Evolutionary conservation across 2,113 vertebrate species (phyloP).

Genomic region (Canis aureus): DNA sequence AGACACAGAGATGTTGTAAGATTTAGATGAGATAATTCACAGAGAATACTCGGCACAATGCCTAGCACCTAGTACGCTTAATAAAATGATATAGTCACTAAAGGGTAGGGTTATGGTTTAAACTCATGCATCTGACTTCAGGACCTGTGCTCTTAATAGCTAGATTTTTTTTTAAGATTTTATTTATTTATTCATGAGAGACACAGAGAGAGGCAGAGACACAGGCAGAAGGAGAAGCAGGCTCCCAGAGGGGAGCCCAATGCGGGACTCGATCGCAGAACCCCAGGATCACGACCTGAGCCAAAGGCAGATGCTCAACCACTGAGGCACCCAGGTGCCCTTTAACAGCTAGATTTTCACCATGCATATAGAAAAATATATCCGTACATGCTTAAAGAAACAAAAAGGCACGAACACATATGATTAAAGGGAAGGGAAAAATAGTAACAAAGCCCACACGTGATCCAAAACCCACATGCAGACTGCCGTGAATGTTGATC

Average conservation of each 20-base stretch:
- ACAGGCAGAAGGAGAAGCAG: too few relatives aligned
- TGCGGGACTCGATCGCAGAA: too few relatives aligned
- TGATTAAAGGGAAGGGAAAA: neutral
- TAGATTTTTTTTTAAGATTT: too few relatives aligned
- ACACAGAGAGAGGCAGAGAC: too few relatives aligned
- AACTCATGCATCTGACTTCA: neutral
- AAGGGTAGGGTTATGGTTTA: neutral
- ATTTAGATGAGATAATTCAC: neutral
- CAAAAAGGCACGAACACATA: neutral
- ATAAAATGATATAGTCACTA: neutral
- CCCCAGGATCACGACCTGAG: too few relatives aligned
- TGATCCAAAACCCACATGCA: neutral
- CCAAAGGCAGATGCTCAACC: too few relatives aligned
- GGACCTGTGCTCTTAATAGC: too few relatives aligned
- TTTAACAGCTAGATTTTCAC: neutral
- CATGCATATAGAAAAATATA: accelerated
- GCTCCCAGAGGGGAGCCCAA: too few relatives aligned
- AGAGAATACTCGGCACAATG: neutral
- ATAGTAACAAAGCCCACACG: neutral
- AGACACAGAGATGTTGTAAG: neutral
- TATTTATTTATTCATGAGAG: too few relatives aligned
- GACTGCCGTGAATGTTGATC: too few relatives aligned
- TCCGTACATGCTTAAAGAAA: neutral
- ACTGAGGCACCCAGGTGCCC: too few relatives aligned
- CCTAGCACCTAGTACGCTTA: too few relatives aligned